A percentile compares a stretch with the other conserved stretches of the same genome.
Conservation (phyloP, 2,888 invertebrate genomes). For the Hyposoter didymator region DNA sequence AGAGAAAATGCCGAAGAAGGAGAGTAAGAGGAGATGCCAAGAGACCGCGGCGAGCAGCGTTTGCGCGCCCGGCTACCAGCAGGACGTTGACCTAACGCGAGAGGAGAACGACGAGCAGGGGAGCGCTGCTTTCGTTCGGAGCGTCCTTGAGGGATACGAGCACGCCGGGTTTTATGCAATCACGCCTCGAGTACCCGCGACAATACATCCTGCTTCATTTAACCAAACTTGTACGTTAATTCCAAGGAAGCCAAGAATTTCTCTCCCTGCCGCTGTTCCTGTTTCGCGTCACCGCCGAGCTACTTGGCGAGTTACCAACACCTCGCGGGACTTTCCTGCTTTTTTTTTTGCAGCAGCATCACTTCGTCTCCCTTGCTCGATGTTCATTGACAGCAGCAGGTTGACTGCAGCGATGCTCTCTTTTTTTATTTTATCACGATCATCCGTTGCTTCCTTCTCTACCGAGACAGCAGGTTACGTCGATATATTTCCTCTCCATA, state of each 20-base stretch:
- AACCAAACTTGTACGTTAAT: constrained; percentile 54
- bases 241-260: constrained; percentile 18
- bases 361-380: not conserved
- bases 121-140: constrained; percentile 74
- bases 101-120: constrained; percentile 35
- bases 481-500: not conserved
- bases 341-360: not conserved
- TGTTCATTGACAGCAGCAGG: constrained; percentile 9
- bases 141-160: constrained; percentile 81
- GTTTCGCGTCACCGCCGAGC: not conserved
- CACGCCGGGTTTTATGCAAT: constrained; percentile 81
- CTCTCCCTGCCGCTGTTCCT: not conserved
- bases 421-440: not conserved
- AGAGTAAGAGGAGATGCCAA: constrained; percentile 65
- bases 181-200: constrained; percentile 68
- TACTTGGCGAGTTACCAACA: not conserved
- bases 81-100: constrained; percentile 78
- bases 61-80: constrained; percentile 71
- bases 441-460: not conserved
- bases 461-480: not conserved
- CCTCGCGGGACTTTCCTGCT: not conserved
- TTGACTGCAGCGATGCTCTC: not conserved
- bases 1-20: constrained; percentile 69
- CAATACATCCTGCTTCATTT: constrained; percentile 70
- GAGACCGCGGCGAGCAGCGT: constrained; percentile 45